Evolutionary conservation across 2,113 vertebrate species (phyloP), one percentile per base, ranked within the genome.

Genomic region (Petroica traversi): DNA sequence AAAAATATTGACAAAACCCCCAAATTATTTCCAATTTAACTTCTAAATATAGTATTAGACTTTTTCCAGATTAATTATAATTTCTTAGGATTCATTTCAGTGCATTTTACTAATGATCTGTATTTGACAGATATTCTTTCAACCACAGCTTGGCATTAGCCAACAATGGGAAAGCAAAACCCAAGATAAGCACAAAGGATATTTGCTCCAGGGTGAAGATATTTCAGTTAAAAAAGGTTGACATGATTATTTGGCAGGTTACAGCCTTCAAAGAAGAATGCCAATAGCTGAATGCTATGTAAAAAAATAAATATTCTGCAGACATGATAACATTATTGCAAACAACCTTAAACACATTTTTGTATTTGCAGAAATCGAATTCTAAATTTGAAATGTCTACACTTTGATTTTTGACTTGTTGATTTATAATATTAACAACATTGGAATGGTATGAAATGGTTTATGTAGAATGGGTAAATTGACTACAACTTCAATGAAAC

Each of bases 81-180:
- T 77, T 81, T 88, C 85, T 85, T 81, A 95, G 54, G 69, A 90
- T 91, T 97, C 5, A 92, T 83, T 97, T 96, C 95, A 88, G 66
- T 89, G 86, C 54, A 88, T 69, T 88, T 93, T 85, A 63, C 71
- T 80, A 83, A 95, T 88, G 22, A 85, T 86, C 55, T 77, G 14
- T 63, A 90, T 94, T 95, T 96, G 82, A 95, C 68, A 96, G 79
- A 62, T 49, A 61, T 88, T 96, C 95, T 88, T 96, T 92, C 85
- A 83, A 54, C 55, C 77, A 88, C 72, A 96, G 77, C 33, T 92
- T 85, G 75, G 31, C 64, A 95, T 82, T 95, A 89, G 80, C 23
- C 45, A 95, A 79, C 58, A 73, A 34, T 59, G 38, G 80, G 31
- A 96, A 9, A 95, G 55, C 33, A 92, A 83, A 93, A 48, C 67